Conservation (phyloP, 2,113 vertebrate genomes). For the Brachyistius frenatus region DNA sequence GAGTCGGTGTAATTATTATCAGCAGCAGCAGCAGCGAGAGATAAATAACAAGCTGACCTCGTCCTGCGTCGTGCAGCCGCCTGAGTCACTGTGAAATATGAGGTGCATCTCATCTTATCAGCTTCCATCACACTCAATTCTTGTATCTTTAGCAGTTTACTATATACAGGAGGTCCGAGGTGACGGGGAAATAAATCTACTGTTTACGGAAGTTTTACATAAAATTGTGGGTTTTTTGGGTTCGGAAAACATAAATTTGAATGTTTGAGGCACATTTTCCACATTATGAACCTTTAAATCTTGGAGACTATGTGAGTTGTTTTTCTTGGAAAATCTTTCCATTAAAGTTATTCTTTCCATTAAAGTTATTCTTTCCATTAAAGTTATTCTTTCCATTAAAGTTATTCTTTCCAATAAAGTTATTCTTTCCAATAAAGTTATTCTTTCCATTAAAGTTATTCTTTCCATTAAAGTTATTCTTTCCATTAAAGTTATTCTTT, state of each 20-base stretch:
- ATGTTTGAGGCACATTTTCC: not conserved
- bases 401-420: too few relatives aligned
- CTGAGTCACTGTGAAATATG: constrained; percentile 56
- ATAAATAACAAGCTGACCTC: constrained; percentile 67
- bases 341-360: too few relatives aligned
- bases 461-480: too few relatives aligned
- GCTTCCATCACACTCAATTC: constrained; percentile 10
- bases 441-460: too few relatives aligned
- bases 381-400: too few relatives aligned
- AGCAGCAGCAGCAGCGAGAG: constrained; percentile 18
- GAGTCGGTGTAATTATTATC: constrained; percentile 45
- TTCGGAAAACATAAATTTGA: not conserved
- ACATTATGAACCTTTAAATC: too few relatives aligned
- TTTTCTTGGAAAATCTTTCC: too few relatives aligned
- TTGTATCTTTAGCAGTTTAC: constrained; percentile 6
- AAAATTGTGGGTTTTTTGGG: not conserved
- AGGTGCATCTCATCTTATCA: constrained; percentile 27
- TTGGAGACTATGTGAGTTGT: too few relatives aligned
- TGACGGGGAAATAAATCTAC: too few relatives aligned
- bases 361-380: too few relatives aligned
- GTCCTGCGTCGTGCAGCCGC: constrained; percentile 24
- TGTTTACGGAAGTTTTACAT: constrained; percentile 10
- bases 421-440: too few relatives aligned
- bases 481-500: too few relatives aligned
- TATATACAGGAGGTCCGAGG: not conserved